A percentile compares a stretch with the other conserved stretches of the same genome.
phyloP scores from a whole-genome alignment of 2,113 vertebrate genomes.

The Chaetodon trifascialis region DNA sequence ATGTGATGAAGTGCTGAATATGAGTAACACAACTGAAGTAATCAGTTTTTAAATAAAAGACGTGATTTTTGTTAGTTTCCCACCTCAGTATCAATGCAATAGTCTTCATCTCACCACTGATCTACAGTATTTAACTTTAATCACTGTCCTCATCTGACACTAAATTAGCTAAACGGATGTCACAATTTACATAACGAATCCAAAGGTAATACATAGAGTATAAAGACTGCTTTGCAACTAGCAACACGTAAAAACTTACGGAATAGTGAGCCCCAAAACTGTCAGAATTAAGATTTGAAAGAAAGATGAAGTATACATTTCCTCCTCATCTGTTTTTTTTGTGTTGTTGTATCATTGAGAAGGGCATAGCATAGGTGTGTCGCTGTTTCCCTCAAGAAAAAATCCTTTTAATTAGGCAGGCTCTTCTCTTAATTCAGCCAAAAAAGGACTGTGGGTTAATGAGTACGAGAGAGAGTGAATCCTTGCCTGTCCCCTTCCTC shows the following conservation, averaged over 20 bases:
- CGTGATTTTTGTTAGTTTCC: not conserved
- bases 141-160: not conserved
- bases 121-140: not conserved
- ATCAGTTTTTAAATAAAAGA: not conserved
- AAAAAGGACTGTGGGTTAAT: slow-evolving; percentile 61
- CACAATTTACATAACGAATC: not conserved
- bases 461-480: slow-evolving; percentile 52
- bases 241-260: not conserved
- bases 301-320: not conserved
- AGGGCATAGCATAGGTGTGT: slow-evolving; percentile 23
- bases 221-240: slow-evolving; percentile 17
- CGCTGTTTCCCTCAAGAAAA: slow-evolving; percentile 23
- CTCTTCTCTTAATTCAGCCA: slow-evolving; percentile 40
- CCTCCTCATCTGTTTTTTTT: not conserved
- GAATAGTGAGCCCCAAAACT: not conserved
- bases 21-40: not conserved
- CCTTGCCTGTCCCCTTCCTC: slow-evolving; percentile 52
- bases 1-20: slow-evolving; percentile 28
- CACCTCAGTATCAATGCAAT: not conserved
- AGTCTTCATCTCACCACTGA: not conserved
- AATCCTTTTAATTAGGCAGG: slow-evolving; percentile 42
- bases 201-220: not conserved
- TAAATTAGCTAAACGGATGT: not conserved
- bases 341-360: slow-evolving; percentile 14
- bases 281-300: not conserved